These are phyloP conservation scores for Oriolus oriolus DNA, from an alignment of 2,113 vertebrate genomes.

Conservation along the genomic window DNA sequence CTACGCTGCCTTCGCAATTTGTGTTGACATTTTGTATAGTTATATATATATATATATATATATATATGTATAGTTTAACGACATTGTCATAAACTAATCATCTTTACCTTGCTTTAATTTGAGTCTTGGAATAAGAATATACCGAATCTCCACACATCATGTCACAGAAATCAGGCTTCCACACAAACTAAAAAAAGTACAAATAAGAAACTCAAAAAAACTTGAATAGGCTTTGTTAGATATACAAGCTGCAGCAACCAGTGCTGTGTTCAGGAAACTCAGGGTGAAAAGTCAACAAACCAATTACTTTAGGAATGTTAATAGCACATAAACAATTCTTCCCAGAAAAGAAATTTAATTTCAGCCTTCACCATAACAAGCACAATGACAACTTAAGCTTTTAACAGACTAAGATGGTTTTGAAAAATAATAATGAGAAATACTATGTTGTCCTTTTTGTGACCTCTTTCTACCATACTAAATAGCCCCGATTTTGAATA, in stretches of 20 bases:
- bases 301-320: background rate
- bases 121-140: background rate
- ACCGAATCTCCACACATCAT: background rate
- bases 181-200: background rate
- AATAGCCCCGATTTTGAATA: conserved; percentile 21
- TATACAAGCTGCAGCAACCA: background rate
- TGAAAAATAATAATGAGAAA: conserved; percentile 10
- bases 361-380: background rate
- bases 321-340: background rate
- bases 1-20: background rate
- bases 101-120: background rate
- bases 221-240: background rate
- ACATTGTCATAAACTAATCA: background rate
- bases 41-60: no score
- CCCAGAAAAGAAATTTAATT: background rate
- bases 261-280: background rate
- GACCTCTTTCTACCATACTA: background rate
- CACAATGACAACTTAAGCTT: background rate
- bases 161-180: background rate
- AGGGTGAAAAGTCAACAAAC: background rate
- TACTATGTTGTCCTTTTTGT: background rate
- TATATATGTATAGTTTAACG: no score
- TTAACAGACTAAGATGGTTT: background rate
- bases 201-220: background rate
- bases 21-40: background rate